phyloP scores from a whole-genome alignment of 1,140 invertebrate species.

The Zaprionus vittiger region DNA sequence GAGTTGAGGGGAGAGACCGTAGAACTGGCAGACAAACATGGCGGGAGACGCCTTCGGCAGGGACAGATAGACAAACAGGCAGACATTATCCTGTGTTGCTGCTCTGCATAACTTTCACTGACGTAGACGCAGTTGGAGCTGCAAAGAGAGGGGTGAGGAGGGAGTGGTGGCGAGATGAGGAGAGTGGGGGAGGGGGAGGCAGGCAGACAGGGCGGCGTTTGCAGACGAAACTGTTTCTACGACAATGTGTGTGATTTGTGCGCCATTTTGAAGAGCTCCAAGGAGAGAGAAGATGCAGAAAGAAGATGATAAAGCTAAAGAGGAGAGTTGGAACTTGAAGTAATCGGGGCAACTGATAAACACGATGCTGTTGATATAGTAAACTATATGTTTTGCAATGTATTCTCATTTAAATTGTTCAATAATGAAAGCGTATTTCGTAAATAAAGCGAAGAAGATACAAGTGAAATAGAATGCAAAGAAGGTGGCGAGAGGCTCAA shows the following conservation, averaged over 20 bases:
- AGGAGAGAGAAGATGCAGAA: conserved; percentile 12
- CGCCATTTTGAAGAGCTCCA: conserved; percentile 30
- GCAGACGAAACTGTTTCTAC: conserved; percentile 45
- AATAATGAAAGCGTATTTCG: too few relatives aligned
- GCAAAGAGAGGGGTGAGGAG: neutral
- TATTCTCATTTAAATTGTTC: too few relatives aligned
- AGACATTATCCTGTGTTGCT: conserved; percentile 70
- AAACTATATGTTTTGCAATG: too few relatives aligned
- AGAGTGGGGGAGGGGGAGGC: neutral
- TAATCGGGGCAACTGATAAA: neutral
- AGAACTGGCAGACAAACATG: conserved; percentile 47
- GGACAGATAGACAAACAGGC: conserved; percentile 63
- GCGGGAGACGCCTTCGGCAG: conserved; percentile 46
- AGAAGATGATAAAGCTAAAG: neutral
- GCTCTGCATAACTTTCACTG: conserved; percentile 73
- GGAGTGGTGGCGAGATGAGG: neutral
- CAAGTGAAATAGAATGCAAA: too few relatives aligned
- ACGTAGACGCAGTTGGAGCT: conserved; percentile 13
- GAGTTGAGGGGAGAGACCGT: neutral
- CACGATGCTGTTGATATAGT: too few relatives aligned
- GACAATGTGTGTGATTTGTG: conserved; percentile 60
- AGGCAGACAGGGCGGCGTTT: conserved; percentile 42
- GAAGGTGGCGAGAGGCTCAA: too few relatives aligned
- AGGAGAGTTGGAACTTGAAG: neutral
- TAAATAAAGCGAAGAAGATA: too few relatives aligned